Percentiles rank a stretch among this genome's conserved stretches.
These are phyloP conservation scores for Leistus spinibarbis DNA, from an alignment of 2,888 invertebrate genomes.

Conservation along the genomic window DNA sequence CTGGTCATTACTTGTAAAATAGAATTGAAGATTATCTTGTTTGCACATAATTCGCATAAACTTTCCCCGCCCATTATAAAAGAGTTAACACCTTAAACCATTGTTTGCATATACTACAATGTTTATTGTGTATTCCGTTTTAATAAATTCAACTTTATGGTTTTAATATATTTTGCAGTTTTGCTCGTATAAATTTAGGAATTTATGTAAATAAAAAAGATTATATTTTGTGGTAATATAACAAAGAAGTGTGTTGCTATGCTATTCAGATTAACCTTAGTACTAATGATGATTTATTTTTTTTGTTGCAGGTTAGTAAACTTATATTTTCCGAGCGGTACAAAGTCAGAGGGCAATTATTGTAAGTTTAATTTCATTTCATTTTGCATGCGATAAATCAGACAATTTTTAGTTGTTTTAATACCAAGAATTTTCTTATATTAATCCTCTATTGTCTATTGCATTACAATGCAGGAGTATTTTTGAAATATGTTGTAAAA, in stretches of 20 bases:
- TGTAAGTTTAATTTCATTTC: background rate
- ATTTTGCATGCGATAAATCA: background rate
- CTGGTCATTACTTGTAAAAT: background rate
- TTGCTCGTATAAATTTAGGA: background rate
- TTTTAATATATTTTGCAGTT: background rate
- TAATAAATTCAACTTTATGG: too few relatives aligned
- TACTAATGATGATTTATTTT: background rate
- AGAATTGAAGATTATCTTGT: background rate
- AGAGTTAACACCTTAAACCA: background rate
- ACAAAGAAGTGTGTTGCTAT: background rate
- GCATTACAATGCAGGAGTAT: too few relatives aligned
- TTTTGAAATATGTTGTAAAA: too few relatives aligned
- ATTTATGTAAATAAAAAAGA: background rate
- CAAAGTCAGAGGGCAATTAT: background rate
- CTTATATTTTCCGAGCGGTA: background rate
- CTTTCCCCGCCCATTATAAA: background rate
- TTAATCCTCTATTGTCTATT: too few relatives aligned
- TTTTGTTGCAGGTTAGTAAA: conserved; percentile 6
- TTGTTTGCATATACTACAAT: background rate
- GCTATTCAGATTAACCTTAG: background rate
- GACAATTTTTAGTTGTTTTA: background rate
- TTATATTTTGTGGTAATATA: background rate
- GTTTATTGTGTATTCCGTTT: too few relatives aligned
- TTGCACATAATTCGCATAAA: background rate
- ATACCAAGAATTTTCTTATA: too few relatives aligned